phyloP scores from a whole-genome alignment of 2,113 vertebrate genomes.

The Indicator indicator region DNA sequence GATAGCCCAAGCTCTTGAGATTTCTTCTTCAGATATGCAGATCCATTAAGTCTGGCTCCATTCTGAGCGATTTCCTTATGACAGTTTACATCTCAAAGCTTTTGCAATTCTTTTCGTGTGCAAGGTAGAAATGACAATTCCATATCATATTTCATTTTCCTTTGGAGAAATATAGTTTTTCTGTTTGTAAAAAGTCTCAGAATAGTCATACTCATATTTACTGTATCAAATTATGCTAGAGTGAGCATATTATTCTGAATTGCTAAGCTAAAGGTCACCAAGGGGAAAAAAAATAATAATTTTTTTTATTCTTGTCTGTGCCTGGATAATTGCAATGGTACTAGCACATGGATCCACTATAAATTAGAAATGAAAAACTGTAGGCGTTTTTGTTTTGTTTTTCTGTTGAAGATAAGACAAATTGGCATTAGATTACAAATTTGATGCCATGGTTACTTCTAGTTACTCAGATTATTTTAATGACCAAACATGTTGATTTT shows the following conservation, averaged over 20 bases:
- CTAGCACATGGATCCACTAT: background rate
- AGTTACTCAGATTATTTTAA: conserved; percentile 30
- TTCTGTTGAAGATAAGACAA: conserved; percentile 33
- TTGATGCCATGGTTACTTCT: conserved; percentile 36
- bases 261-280: conserved; percentile 19
- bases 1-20: background rate
- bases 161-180: background rate
- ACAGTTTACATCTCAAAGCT: background rate
- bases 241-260: conserved; percentile 11
- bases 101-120: background rate
- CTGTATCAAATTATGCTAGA: background rate
- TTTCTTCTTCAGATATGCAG: background rate
- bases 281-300: background rate
- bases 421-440: conserved; percentile 13
- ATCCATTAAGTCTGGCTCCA: background rate
- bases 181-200: background rate
- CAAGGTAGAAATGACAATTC: background rate
- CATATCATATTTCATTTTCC: background rate
- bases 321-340: conserved; percentile 25
- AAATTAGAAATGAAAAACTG: conserved; percentile 29
- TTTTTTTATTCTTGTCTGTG: conserved; percentile 7
- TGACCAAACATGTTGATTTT: conserved; percentile 41
- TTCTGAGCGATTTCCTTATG: background rate
- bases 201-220: background rate
- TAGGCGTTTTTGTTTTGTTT: background rate